phyloP scores from a whole-genome alignment of 2,113 vertebrate genomes.

The Megaleporinus macrocephalus region DNA sequence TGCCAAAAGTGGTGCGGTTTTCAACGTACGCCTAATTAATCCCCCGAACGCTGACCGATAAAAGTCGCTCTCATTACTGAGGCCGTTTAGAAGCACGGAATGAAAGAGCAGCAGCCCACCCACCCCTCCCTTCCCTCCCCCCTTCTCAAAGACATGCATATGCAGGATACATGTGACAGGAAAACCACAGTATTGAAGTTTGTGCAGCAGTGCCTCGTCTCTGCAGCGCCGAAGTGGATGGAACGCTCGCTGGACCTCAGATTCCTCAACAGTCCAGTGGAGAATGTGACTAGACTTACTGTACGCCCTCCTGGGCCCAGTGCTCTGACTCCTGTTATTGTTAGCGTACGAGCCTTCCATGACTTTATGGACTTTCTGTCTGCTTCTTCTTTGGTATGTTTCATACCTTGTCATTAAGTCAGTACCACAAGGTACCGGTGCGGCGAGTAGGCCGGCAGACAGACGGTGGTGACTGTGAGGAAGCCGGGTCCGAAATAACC shows the following conservation, averaged over 20 bases:
- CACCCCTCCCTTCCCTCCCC: conserved; percentile 14
- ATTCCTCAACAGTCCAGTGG: background rate
- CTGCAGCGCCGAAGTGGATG: background rate
- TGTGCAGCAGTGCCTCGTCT: conserved; percentile 4
- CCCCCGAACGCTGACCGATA: background rate
- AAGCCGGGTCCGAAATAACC: conserved; percentile 33
- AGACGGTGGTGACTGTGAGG: background rate
- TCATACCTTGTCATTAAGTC: conserved; percentile 39
- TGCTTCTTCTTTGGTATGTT: conserved; percentile 15
- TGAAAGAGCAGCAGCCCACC: conserved; percentile 7
- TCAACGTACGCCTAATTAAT: background rate
- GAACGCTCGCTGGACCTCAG: background rate
- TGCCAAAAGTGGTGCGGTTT: background rate
- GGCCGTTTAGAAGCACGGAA: background rate
- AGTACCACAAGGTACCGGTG: conserved; percentile 9
- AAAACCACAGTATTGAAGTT: conserved; percentile 33
- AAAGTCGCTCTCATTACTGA: background rate
- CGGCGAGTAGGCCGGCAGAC: background rate
- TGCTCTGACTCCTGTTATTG: background rate
- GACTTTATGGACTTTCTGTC: background rate
- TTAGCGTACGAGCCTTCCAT: background rate
- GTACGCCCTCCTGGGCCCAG: background rate
- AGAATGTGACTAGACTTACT: background rate
- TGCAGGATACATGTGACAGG: conserved; percentile 42
- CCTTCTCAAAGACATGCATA: background rate